Conservation (phyloP, 2,113 vertebrate genomes). For the Glaucidium brasilianum region DNA sequence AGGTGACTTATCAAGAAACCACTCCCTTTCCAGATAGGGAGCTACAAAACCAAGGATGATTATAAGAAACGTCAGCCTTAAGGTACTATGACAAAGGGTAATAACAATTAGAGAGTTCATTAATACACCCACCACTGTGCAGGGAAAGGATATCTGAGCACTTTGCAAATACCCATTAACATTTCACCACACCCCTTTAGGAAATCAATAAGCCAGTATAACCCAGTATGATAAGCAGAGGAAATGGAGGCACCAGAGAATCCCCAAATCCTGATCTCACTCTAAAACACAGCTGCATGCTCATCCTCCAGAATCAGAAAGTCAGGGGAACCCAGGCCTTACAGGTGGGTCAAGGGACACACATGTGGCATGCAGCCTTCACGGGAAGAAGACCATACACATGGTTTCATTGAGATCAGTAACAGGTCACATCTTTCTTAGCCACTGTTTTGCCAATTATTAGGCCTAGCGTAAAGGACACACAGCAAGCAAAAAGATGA, state of each 20-base stretch:
- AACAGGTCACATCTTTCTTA: not conserved
- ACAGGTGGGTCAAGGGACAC: not conserved
- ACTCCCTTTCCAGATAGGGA: not conserved
- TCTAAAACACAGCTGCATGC: not conserved
- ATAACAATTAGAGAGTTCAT: not conserved
- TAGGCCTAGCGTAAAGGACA: no score
- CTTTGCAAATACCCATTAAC: not conserved
- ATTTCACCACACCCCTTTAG: not conserved
- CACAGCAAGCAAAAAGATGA: no score
- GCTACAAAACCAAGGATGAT: not conserved
- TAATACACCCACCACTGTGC: not conserved
- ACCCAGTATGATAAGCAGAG: not conserved
- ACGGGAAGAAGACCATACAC: accelerated
- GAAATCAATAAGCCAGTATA: not conserved
- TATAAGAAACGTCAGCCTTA: not conserved
- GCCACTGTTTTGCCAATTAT: no score
- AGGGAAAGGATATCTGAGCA: not conserved
- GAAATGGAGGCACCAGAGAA: not conserved
- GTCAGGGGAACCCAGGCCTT: not conserved
- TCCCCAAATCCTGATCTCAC: not conserved
- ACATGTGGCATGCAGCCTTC: not conserved
- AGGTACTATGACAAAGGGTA: not conserved
- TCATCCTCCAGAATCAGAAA: not conserved
- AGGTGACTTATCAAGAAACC: not conserved
- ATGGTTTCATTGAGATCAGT: not conserved